phyloP scores from a whole-genome alignment of 1,140 invertebrate genomes.

The Sarcophaga peregrina region DNA sequence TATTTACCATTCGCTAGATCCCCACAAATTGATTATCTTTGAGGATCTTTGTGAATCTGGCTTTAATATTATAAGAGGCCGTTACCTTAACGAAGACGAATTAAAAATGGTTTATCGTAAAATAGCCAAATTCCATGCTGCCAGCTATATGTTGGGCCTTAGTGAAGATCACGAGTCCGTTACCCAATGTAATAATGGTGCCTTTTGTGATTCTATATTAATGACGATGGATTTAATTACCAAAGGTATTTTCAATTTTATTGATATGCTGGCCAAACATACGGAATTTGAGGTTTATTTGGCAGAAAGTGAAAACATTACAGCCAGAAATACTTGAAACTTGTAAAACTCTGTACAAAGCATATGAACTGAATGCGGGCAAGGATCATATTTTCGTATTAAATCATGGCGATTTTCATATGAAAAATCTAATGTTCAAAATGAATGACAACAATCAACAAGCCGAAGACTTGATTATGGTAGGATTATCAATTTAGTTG shows the following conservation, averaged over 20 bases:
- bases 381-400: not conserved
- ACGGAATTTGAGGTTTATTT: not conserved
- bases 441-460: constrained; percentile 40
- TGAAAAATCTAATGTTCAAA: constrained; percentile 50
- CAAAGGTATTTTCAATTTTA: not conserved
- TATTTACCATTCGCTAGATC: constrained; percentile 51
- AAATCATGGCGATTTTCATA: constrained; percentile 44
- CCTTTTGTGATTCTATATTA: not conserved
- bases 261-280: not conserved
- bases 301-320: not conserved
- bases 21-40: constrained; percentile 51
- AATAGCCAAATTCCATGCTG: constrained; percentile 57
- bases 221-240: not conserved
- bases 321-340: not conserved
- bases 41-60: constrained; percentile 52
- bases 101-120: constrained; percentile 45
- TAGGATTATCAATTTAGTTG: constrained; percentile 57
- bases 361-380: not conserved
- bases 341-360: not conserved
- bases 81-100: constrained; percentile 45
- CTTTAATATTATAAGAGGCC: constrained; percentile 49
- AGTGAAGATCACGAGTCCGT: constrained; percentile 6
- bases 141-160: constrained; percentile 51
- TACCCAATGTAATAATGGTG: not conserved
- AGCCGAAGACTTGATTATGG: constrained; percentile 52